Percentiles rank a stretch among this genome's conserved stretches.
phyloP scores from a whole-genome alignment of 2,888 invertebrate species.

The Diplolepis rosae region DNA sequence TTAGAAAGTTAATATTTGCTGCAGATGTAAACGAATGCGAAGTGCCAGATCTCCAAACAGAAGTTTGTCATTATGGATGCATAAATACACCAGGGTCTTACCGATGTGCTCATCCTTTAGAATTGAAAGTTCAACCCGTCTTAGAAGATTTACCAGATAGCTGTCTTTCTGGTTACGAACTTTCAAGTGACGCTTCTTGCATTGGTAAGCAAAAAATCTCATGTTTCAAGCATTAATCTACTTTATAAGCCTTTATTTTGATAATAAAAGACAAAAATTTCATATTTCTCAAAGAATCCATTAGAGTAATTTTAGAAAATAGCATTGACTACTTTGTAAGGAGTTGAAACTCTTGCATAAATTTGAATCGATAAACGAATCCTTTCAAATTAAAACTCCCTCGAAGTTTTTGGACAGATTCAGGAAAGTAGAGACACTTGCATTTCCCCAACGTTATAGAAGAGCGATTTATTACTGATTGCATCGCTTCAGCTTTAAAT shows the following conservation, averaged over 20 bases:
- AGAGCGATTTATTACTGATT: slow-evolving; percentile 23
- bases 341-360: not conserved
- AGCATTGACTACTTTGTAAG: not conserved
- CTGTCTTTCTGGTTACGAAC: slow-evolving; percentile 64
- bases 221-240: not conserved
- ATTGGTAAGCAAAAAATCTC: slow-evolving; percentile 57
- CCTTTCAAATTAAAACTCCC: not conserved
- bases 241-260: too few relatives aligned
- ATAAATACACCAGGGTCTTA: slow-evolving; percentile 78
- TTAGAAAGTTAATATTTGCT: slow-evolving; percentile 32
- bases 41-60: slow-evolving; percentile 70
- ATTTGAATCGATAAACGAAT: slow-evolving; percentile 7
- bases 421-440: slow-evolving; percentile 7
- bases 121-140: slow-evolving; percentile 60
- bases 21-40: slow-evolving; percentile 81
- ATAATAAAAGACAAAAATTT: too few relatives aligned
- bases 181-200: slow-evolving; percentile 59
- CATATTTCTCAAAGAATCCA: not conserved
- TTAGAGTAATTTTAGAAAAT: too few relatives aligned
- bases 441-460: not conserved
- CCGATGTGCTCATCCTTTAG: slow-evolving; percentile 63
- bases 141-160: slow-evolving; percentile 53
- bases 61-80: slow-evolving; percentile 72
- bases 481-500: slow-evolving; percentile 9
- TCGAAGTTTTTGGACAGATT: slow-evolving; percentile 9